Percentiles rank a stretch among this genome's conserved stretches.
Conservation (phyloP, 2,888 invertebrate genomes). For the Oxytorus armatus region DNA sequence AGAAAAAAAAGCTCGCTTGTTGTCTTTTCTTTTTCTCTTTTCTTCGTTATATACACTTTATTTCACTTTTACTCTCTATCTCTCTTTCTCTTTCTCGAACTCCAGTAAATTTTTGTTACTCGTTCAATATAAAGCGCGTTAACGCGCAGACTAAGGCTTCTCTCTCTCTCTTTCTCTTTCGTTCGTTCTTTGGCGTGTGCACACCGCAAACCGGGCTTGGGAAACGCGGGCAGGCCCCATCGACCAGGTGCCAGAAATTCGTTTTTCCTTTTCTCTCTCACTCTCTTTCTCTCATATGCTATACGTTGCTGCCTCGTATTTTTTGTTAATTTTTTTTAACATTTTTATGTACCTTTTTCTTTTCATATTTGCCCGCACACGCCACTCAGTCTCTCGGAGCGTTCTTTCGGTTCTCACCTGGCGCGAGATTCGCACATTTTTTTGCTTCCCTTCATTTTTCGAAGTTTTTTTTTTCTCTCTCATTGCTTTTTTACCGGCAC, state of each 20-base stretch:
- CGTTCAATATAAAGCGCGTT: slow-evolving; percentile 61
- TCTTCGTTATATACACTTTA: slow-evolving; percentile 11
- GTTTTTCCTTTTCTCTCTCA: slow-evolving; percentile 24
- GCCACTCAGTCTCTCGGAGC: slow-evolving; percentile 29
- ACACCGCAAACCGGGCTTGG: slow-evolving; percentile 37
- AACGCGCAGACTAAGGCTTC: slow-evolving; percentile 42
- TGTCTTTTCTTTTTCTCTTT: slow-evolving; percentile 38
- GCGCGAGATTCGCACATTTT: slow-evolving; percentile 34
- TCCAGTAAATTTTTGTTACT: slow-evolving; percentile 65
- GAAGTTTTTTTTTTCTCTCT: neutral
- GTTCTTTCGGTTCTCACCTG: slow-evolving; percentile 32
- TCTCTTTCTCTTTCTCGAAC: slow-evolving; percentile 20
- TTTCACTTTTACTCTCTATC: slow-evolving; percentile 21
- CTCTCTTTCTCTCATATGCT: neutral
- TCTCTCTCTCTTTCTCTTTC: slow-evolving; percentile 13
- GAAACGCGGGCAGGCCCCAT: slow-evolving; percentile 51
- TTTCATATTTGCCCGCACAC: slow-evolving; percentile 66
- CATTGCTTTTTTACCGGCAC: slow-evolving; percentile 6
- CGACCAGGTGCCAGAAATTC: slow-evolving; percentile 66
- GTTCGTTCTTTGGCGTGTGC: slow-evolving; percentile 50
- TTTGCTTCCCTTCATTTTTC: slow-evolving; percentile 15
- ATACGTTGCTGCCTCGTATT: neutral
- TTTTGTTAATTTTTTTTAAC: slow-evolving; percentile 14
- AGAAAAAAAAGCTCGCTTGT: slow-evolving; percentile 32
- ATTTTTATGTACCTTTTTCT: slow-evolving; percentile 59